phyloP scores from a whole-genome alignment of 2,797 vertebrate genomes.

The Molossus alvarezi region DNA sequence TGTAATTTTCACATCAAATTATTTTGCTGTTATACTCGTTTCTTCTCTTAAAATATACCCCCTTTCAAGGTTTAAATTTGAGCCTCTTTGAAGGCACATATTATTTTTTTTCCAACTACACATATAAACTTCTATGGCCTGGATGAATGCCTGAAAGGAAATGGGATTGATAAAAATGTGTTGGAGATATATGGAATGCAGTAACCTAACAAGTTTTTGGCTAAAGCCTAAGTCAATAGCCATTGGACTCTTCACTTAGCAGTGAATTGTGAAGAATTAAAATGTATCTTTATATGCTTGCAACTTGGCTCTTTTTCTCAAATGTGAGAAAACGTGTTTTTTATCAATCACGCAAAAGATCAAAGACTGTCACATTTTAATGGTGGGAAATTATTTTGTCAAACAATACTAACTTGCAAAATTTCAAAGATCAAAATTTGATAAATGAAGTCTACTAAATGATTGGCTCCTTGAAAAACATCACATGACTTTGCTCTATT shows the following conservation, averaged over 20 bases:
- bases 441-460: not conserved
- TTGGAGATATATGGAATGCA: not conserved
- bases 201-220: not conserved
- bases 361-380: not conserved
- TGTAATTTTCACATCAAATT: constrained; percentile 24
- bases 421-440: not conserved
- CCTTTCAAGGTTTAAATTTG: not conserved
- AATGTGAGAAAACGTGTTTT: not conserved
- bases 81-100: not conserved
- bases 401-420: not conserved
- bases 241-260: not conserved
- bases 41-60: not conserved
- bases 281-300: not conserved
- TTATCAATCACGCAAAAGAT: not conserved
- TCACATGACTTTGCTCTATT: not conserved
- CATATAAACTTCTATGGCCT: not conserved
- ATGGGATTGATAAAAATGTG: not conserved
- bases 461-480: not conserved
- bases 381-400: not conserved
- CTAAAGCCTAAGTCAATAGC: not conserved
- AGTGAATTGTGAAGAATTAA: not conserved
- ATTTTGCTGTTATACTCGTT: not conserved
- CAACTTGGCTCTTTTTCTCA: not conserved
- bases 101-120: not conserved
- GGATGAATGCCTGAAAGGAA: not conserved